Base-by-base conservation (phyloP, 2,888 invertebrate species). In the Empis stercorea region DNA sequence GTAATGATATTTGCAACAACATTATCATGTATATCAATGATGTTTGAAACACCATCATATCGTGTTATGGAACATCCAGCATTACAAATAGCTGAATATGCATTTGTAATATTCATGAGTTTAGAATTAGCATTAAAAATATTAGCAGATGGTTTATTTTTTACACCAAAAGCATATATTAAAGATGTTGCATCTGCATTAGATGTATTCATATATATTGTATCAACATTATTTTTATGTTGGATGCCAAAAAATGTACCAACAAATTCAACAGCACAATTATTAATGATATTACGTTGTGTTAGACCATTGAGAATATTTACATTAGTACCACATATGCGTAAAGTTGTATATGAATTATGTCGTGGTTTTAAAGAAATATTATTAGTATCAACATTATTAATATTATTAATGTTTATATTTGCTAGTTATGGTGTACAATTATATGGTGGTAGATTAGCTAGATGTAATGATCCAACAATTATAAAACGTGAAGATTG, bases 391-490 rank as follows among this genome's bases (percentile, higher is more conserved):
- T 97, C 97, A 0, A 95, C 96, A 1, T 74, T 99, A 45, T 73
- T 99, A 54, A 95, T 99, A 55, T 79, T 99, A 30, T 74, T 99
- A 55, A 96, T 99, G 91, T 99, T 99, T 69, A 92, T 99, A 23
- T 99, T 99, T 70, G 99, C 99, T 43, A 95, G 93, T 63, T 99
- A 96, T 62, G 99, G 99, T 0, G 96, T 99, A 0, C 99, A 99
- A 65, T 73, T 97, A 45, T 96, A 96, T 62, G 99, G 99, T 2
- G 99, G 99, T 4, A 80, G 89, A 61, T 72, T 99, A 59, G 96
- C 96, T 0, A 79, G 95, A 23, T 69, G 99, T 66, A 99, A 99
- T 68, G 99, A 99, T 70, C 94, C 91, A 0, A 85, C 81, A 1
- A 87, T 97, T 53, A 69, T 74, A 0, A 74, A 75, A 27, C 76